Conservation (phyloP, 2,113 vertebrate genomes). For the Elephas maximus region DNA sequence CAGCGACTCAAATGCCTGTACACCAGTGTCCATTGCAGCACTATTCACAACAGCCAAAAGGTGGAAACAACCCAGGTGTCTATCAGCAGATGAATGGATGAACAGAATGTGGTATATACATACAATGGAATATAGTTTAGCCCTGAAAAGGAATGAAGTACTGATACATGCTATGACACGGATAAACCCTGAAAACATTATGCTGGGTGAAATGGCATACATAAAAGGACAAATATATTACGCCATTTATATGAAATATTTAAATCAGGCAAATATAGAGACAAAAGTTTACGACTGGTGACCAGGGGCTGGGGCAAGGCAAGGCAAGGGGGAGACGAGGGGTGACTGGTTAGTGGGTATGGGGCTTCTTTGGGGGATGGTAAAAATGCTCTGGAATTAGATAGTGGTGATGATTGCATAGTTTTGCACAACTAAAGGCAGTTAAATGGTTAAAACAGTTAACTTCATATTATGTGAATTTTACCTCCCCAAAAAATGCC, state of each 20-base stretch:
- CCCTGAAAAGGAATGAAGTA: background rate
- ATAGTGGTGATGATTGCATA: no score
- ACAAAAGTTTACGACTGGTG: background rate
- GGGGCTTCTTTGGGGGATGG: background rate
- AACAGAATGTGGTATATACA: background rate
- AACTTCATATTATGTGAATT: background rate
- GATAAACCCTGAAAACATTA: background rate
- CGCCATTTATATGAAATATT: background rate
- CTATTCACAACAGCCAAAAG: background rate
- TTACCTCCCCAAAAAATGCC: background rate
- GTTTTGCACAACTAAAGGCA: background rate
- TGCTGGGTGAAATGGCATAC: background rate
- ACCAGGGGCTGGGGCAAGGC: background rate
- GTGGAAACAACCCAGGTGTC: background rate
- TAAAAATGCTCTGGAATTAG: background rate
- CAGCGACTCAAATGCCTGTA: background rate
- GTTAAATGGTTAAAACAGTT: background rate
- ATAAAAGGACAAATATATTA: background rate
- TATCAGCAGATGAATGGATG: background rate
- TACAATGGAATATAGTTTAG: background rate
- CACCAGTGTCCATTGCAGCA: background rate
- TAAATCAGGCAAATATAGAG: background rate
- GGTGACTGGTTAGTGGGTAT: background rate
- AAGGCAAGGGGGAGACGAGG: background rate
- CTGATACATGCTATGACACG: background rate